These are phyloP conservation scores for Halictus rubicundus DNA, from an alignment of 1,140 invertebrate species.

Conservation along the genomic window DNA sequence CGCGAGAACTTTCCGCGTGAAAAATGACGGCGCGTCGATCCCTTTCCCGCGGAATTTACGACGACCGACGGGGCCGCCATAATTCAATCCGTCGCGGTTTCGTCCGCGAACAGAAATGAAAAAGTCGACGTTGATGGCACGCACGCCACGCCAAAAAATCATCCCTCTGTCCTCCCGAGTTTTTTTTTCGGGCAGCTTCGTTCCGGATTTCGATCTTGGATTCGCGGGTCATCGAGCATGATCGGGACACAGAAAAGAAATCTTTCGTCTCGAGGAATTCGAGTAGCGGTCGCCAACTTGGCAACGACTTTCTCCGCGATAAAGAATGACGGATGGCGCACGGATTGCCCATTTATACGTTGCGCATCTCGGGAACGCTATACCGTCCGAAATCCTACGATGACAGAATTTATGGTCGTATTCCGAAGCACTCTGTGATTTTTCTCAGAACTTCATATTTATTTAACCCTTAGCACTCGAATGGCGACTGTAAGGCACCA, in stretches of 20 bases:
- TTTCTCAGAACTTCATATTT: no score
- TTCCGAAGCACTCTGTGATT: no score
- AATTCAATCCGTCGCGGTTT: constrained; percentile 16
- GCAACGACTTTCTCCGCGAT: background rate
- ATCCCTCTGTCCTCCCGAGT: no score
- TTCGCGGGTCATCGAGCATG: constrained; percentile 25
- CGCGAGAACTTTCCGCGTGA: background rate
- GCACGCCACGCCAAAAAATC: constrained; percentile 7
- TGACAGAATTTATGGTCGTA: no score
- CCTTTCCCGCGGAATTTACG: constrained; percentile 26
- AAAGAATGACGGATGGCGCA: background rate
- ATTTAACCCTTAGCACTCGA: no score
- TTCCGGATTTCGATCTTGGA: background rate
- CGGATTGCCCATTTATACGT: no score
- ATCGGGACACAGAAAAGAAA: background rate
- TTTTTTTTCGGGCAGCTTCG: constrained; percentile 10
- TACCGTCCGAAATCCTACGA: no score
- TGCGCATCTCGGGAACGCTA: no score
- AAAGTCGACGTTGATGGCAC: background rate
- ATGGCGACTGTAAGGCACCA: no score
- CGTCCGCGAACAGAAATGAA: constrained; percentile 1
- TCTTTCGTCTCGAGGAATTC: background rate
- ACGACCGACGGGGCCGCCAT: constrained; percentile 10
- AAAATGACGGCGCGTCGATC: background rate
- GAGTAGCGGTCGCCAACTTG: background rate